Evolutionary conservation across 2,113 vertebrate species (phyloP).

Genomic region (Anguilla rostrata): DNA sequence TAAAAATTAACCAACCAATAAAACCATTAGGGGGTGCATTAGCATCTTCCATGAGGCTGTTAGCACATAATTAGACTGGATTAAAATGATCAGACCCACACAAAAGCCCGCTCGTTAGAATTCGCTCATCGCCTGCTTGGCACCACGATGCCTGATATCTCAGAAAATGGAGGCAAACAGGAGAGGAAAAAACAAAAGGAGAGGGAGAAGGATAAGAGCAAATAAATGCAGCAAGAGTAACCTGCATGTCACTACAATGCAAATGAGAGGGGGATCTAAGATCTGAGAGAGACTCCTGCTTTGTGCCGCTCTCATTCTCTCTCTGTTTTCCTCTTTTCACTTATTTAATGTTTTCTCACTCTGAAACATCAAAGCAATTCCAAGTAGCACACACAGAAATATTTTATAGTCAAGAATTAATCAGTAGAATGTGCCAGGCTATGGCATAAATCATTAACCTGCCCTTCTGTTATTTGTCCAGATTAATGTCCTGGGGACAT

Average conservation of each 20-base stretch:
- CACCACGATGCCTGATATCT: neutral
- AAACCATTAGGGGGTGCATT: constrained; percentile 25
- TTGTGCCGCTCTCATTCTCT: neutral
- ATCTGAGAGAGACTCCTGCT: neutral
- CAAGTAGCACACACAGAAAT: neutral
- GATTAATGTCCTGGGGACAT: neutral
- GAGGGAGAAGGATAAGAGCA: neutral
- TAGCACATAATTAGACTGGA: constrained; percentile 23
- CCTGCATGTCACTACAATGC: neutral
- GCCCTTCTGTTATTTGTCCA: neutral
- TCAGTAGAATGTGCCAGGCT: neutral
- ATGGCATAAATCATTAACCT: neutral
- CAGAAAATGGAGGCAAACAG: neutral
- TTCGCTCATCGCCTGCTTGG: neutral
- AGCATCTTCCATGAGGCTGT: constrained; percentile 9
- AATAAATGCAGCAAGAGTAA: neutral
- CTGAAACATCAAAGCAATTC: neutral
- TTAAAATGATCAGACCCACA: neutral
- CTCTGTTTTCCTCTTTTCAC: neutral
- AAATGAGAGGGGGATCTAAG: neutral
- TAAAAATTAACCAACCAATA: constrained; percentile 14
- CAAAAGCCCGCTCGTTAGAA: constrained; percentile 12
- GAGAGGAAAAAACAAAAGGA: neutral
- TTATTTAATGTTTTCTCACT: neutral
- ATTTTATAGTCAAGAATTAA: neutral